Conservation (phyloP, 2,888 invertebrate genomes). For the Conomelus anceps region DNA sequence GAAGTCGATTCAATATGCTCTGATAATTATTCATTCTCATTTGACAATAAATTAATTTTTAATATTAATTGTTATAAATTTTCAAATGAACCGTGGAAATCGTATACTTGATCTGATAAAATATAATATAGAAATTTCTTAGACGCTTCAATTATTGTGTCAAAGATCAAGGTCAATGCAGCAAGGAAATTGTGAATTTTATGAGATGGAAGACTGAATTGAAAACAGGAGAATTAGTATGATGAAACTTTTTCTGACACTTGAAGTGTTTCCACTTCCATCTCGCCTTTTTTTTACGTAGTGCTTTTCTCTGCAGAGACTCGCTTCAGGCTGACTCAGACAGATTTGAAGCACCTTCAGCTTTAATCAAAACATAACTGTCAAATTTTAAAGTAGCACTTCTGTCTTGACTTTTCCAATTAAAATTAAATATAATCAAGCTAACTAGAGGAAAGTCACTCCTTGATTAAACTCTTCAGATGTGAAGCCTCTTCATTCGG, state of each 20-base stretch:
- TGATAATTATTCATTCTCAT: no score
- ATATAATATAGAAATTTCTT: no score
- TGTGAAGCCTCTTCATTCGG: background rate
- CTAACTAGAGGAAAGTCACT: background rate
- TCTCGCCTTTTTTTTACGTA: background rate
- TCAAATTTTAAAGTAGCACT: background rate
- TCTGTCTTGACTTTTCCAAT: background rate
- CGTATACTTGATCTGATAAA: no score
- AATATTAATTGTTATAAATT: no score
- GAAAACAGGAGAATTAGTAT: background rate
- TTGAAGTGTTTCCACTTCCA: background rate
- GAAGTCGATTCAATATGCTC: no score
- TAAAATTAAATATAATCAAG: background rate
- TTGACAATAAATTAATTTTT: no score
- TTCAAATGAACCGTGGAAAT: no score
- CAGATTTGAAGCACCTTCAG: background rate
- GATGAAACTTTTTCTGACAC: background rate
- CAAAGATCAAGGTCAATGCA: background rate
- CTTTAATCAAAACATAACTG: background rate
- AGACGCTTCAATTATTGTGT: no score
- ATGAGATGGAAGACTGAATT: no score
- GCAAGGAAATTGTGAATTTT: background rate
- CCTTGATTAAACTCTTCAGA: background rate
- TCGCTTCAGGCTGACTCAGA: background rate
- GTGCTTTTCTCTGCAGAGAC: background rate